Conservation (phyloP, 2,797 vertebrate genomes). For the Australoheros facetus region DNA sequence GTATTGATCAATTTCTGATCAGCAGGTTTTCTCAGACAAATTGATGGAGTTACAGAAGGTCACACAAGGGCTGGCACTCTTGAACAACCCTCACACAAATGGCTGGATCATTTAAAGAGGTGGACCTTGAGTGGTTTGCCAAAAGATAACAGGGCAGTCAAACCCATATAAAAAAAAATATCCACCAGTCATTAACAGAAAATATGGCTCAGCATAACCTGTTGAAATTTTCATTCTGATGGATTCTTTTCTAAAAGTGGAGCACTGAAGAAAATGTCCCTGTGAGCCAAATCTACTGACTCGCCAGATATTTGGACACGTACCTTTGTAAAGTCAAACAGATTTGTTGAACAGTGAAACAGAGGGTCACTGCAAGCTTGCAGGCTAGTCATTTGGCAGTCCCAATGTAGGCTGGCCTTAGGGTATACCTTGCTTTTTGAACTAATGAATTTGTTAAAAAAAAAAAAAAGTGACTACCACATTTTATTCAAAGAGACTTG, state of each 20-base stretch:
- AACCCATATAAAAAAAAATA: not conserved
- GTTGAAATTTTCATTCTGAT: no score
- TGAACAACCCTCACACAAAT: conserved; percentile 1
- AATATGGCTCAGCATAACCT: not conserved
- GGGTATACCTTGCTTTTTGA: no score
- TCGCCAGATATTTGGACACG: not conserved
- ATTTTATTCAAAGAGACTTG: no score
- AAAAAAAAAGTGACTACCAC: no score
- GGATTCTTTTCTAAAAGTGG: no score
- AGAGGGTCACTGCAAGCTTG: no score
- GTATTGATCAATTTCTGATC: conserved; percentile 48
- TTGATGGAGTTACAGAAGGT: not conserved
- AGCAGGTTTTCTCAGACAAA: conserved; percentile 29
- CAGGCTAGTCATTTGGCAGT: no score
- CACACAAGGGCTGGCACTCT: not conserved
- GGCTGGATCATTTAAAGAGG: not conserved
- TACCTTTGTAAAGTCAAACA: no score
- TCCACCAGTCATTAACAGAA: not conserved
- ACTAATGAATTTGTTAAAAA: no score
- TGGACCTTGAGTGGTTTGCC: not conserved
- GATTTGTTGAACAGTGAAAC: no score
- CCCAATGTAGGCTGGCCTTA: no score
- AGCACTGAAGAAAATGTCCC: not conserved
- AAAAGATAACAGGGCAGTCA: not conserved
- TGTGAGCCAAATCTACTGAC: not conserved